Conservation (phyloP, 2,888 invertebrate species). For the Nipponacmea schrenckii region DNA sequence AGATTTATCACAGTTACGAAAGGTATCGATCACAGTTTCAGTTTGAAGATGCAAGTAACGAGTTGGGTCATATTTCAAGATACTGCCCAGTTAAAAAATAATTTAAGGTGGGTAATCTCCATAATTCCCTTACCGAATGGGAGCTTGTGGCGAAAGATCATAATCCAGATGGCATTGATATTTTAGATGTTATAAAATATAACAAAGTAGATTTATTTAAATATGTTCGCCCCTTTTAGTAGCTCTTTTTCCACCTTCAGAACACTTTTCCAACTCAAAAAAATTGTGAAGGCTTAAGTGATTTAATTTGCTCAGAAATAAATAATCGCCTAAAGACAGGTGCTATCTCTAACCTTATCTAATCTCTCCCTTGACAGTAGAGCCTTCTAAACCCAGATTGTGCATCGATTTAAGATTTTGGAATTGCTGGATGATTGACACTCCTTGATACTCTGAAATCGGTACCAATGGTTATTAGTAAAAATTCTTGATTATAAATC, state of each 20-base stretch:
- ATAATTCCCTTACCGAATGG: too few species aligned
- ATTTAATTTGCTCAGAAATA: background rate
- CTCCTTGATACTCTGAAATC: background rate
- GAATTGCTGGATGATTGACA: background rate
- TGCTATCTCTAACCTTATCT: background rate
- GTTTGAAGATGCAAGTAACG: too few species aligned
- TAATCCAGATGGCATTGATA: too few species aligned
- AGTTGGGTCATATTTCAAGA: too few species aligned
- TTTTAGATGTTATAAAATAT: too few species aligned
- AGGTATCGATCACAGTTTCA: too few species aligned
- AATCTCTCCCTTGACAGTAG: background rate
- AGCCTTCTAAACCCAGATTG: background rate
- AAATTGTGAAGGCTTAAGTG: background rate
- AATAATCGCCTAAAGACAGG: background rate
- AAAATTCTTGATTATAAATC: too few species aligned
- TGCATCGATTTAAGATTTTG: background rate
- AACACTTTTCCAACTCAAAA: background rate
- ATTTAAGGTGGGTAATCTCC: background rate
- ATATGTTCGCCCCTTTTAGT: too few species aligned
- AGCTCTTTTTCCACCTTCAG: too few species aligned
- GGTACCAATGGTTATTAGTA: background rate
- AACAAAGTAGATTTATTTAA: background rate
- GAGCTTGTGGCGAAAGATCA: too few species aligned
- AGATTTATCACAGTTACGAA: too few species aligned
- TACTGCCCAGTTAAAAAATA: too few species aligned